A percentile compares a stretch with the other conserved stretches of the same genome.
Conservation (phyloP, 2,888 invertebrate genomes). For the Phorcus lineatus region DNA sequence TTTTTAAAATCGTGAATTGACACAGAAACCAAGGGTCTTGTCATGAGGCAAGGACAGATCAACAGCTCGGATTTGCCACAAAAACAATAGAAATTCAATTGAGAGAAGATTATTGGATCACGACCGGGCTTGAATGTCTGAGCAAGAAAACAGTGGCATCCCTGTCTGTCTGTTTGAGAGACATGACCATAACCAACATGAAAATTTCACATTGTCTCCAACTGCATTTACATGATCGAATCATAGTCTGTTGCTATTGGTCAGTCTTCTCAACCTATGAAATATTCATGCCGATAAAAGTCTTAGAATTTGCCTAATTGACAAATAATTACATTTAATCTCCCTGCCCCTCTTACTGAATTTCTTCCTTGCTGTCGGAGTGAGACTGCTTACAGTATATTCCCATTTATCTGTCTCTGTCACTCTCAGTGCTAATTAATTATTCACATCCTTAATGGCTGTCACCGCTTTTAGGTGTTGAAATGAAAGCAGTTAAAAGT, state of each 20-base stretch:
- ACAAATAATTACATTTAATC: neutral
- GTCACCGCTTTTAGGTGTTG: too few relatives aligned
- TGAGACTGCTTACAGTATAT: too few relatives aligned
- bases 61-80: neutral
- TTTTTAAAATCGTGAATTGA: too few relatives aligned
- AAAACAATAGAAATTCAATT: neutral
- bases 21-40: neutral
- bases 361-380: too few relatives aligned
- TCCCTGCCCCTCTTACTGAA: too few relatives aligned
- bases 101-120: neutral
- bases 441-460: too few relatives aligned
- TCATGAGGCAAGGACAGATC: neutral
- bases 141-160: neutral
- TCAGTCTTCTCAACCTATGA: neutral
- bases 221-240: slow-evolving; percentile 14
- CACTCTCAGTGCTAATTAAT: too few relatives aligned
- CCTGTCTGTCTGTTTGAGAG: neutral
- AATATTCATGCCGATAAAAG: slow-evolving; percentile 2
- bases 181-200: neutral
- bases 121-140: neutral
- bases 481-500: too few relatives aligned
- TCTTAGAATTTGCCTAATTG: neutral
- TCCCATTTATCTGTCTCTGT: too few relatives aligned
- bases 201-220: neutral
- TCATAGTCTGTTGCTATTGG: neutral